Percentiles rank a stretch among this genome's conserved stretches.
Evolutionary conservation across 2,888 invertebrate genomes (phyloP).

Genomic region (Cyrtodaria siliqua): DNA sequence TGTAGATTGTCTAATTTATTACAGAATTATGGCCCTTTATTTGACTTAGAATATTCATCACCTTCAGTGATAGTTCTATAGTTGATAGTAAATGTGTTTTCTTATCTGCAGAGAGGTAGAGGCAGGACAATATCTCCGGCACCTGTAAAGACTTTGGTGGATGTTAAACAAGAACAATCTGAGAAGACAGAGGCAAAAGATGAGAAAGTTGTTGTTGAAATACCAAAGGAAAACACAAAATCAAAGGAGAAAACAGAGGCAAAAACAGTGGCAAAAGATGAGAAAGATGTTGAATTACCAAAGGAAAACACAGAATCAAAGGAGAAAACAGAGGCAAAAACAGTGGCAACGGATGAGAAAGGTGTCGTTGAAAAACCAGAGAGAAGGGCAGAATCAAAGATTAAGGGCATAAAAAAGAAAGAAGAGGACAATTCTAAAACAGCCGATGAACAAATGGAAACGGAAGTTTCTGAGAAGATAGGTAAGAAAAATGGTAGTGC

Average conservation of each 20-base stretch:
- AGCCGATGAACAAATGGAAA: not conserved
- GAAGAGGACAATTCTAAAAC: not conserved
- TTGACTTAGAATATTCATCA: too few species aligned
- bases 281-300: not conserved
- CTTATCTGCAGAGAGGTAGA: not conserved
- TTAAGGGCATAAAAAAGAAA: conserved; percentile 2
- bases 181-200: conserved; percentile 22
- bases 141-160: not conserved
- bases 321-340: too few species aligned
- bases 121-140: too few species aligned
- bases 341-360: not conserved
- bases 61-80: too few species aligned
- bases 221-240: too few species aligned
- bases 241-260: too few species aligned
- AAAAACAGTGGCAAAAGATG: not conserved
- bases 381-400: not conserved
- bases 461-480: conserved; percentile 1
- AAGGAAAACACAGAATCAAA: too few species aligned
- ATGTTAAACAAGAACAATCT: not conserved
- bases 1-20: too few species aligned
- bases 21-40: too few species aligned
- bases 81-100: too few species aligned
- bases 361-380: not conserved
- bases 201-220: conserved; percentile 3
- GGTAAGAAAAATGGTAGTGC: not conserved